phyloP scores from a whole-genome alignment of 30 jellyfish, hydroid and myxozoan genomes.

The Nemopilema nomurai region DNA sequence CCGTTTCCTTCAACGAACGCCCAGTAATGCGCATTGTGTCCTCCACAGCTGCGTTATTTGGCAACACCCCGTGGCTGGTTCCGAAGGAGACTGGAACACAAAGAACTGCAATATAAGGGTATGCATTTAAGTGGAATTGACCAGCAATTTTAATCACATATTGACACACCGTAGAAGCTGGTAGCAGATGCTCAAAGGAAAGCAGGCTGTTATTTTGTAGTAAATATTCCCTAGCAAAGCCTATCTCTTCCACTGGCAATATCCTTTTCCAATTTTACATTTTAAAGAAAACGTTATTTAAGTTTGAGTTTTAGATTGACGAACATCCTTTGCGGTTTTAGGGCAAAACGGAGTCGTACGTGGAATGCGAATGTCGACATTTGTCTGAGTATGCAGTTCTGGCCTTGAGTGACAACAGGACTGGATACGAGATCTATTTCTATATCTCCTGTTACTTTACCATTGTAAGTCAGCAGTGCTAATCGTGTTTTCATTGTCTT shows the following conservation, averaged over 20 bases:
- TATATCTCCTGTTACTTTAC: constrained; percentile 81
- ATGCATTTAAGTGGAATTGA: not conserved
- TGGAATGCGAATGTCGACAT: constrained; percentile 93
- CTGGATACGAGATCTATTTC: constrained; percentile 94
- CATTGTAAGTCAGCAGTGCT: constrained; percentile 59
- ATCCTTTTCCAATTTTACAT: too few relatives aligned
- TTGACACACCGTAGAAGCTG: too few relatives aligned
- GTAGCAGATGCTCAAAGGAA: too few relatives aligned
- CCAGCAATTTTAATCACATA: too few relatives aligned
- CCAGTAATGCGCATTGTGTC: too few relatives aligned
- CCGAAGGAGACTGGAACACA: constrained; percentile 74
- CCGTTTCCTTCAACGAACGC: too few relatives aligned
- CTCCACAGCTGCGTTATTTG: constrained; percentile 82
- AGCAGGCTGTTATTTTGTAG: too few relatives aligned
- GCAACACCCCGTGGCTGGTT: constrained; percentile 64
- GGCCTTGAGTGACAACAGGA: constrained; percentile 88
- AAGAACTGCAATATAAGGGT: constrained; percentile 78
- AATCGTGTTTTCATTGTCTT: not conserved
- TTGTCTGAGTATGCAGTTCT: constrained; percentile 93
- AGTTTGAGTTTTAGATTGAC: too few relatives aligned
- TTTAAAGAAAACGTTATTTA: too few relatives aligned
- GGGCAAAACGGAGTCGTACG: constrained; percentile 73
- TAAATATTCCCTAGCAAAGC: too few relatives aligned
- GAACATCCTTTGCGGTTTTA: not conserved
- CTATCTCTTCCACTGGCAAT: too few relatives aligned